Base-by-base conservation (phyloP, 2,113 vertebrate genomes). In the Oryzias melastigma region DNA sequence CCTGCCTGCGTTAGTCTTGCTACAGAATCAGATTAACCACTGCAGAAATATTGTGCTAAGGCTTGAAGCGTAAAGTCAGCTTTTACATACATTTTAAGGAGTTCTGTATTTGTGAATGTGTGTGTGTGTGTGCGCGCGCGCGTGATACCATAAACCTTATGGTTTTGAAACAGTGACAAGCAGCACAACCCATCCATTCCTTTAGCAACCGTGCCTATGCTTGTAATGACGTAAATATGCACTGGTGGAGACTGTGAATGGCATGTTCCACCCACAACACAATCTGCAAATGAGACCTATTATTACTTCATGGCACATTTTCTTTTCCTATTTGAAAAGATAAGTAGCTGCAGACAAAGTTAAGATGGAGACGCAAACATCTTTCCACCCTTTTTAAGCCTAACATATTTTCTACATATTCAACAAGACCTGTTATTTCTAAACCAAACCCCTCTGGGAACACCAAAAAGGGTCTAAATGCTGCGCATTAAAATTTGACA, bases 21-120 rank as follows among this genome's bases (percentile, higher is more conserved):
- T 77, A 78, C 73, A 81, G 86, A 90, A 90, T 90, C 84, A 88
- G 88, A 90, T 90, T 90, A 89, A 87, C 80, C 41, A 74, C 78
- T 50, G 62, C 77, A 80, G 76, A 78, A 84, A 84, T 79, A 83
- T 68, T 80, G 77, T 71, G 77, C 77, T 44, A 14, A 62, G 68
- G 80, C 80, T 86, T n/a, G 68, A 73, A 85, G 88, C 83, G 76
- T 75, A 68, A 59, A 80, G 81, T 81, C 80, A 82, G 67, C 73
- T 69, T 71, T 76, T 83, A 73, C 77, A 75, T 77, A 72, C 57
- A 71, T 73, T 71, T 82, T 43, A 62, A 55, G 67, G 45, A 63
- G 63, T 54, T 55, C 41, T 67, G 40, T 60, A 13, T 51, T 45
- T 63, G 24, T 41, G 52, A 48, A 59, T 77, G 22, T 65, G 53